Base-by-base conservation (phyloP, 2,888 invertebrate species). In the Macrophya alboannulata region DNA sequence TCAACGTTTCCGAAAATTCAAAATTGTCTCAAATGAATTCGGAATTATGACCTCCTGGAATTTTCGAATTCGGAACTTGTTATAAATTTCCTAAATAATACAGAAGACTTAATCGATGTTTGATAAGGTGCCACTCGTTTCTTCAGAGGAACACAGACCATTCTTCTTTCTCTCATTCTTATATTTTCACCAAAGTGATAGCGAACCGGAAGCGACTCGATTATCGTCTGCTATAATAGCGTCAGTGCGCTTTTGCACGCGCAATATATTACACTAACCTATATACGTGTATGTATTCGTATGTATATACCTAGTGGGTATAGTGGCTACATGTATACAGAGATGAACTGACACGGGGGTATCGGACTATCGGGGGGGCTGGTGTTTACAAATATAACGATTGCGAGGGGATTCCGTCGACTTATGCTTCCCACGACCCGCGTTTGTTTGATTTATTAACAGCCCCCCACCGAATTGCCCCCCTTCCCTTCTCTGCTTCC, bases 341-440 rank as follows among this genome's bases (percentile, higher is more conserved):
- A 62, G 25, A 21, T 62, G 37, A 68, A 68, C 68, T 37, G 68
- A 31, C 31, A 37, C 15, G 5, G 37, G 68, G 68, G 68, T 37
- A 37, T n/a, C 43, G 81, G 62, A 25, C 10, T 21, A 25, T 25
- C 25, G 43, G 83, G 83, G 83, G 68, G 83, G 71, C 74, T 83
- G 55, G 59, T 65, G 83, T 83, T 87, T 90, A 88, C 89, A 91
- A 90, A 91, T 89, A 89, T 87, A 89, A 90, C 89, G 89, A 91
- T 91, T 88, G 89, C 89, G 87, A 87, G 88, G 88, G 88, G 89
- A 87, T 88, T 88, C 88, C 88, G 62, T 25, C 68, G 89, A 90
- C 89, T 90, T 90, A 89, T 89, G 90, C 91, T 92, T 92, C 92
- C 92, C 92, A 92, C 92, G 92, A 88, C 88, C 87, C 87, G 88